Evolutionary conservation across 2,797 vertebrate species (phyloP).

Genomic region (Menidia menidia): DNA sequence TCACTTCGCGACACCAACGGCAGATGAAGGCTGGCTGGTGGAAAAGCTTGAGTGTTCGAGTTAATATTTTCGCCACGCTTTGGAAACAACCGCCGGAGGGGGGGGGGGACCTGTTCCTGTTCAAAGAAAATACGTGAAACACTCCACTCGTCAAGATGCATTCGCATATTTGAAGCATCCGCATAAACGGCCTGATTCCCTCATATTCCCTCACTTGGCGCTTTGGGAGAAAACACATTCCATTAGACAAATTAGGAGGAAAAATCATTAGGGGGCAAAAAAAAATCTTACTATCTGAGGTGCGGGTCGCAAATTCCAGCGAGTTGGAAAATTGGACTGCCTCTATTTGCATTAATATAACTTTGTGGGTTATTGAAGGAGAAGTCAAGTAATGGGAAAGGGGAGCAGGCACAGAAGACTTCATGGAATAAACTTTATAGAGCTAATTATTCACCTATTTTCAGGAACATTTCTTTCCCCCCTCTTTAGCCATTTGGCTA

Average conservation of each 20-base stretch:
- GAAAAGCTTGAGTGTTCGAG: conserved; percentile 17
- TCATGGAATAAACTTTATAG: not conserved
- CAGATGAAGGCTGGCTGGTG: conserved; percentile 23
- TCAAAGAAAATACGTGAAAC: not conserved
- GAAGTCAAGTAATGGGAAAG: not conserved
- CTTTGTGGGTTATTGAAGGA: not conserved
- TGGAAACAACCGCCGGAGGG: conserved; percentile 1
- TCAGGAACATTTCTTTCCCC: not conserved
- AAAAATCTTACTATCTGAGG: not conserved
- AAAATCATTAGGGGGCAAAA: not conserved
- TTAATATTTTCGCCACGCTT: not conserved
- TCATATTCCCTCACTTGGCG: not conserved
- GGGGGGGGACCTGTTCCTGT: not conserved
- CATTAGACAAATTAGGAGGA: not conserved
- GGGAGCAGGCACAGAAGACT: not conserved
- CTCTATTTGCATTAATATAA: not conserved
- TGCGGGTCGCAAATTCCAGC: not conserved
- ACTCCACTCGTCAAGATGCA: not conserved
- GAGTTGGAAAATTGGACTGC: not conserved
- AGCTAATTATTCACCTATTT: not conserved
- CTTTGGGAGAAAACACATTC: not conserved
- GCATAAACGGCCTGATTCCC: not conserved
- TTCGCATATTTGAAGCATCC: not conserved
- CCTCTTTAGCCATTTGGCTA: not conserved
- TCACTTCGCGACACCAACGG: conserved; percentile 35